Percentiles rank a stretch among this genome's conserved stretches.
These are phyloP conservation scores for Echinarachnius parma DNA, from an alignment of 53 echinoderm and acorn worm species.

Conservation along the genomic window DNA sequence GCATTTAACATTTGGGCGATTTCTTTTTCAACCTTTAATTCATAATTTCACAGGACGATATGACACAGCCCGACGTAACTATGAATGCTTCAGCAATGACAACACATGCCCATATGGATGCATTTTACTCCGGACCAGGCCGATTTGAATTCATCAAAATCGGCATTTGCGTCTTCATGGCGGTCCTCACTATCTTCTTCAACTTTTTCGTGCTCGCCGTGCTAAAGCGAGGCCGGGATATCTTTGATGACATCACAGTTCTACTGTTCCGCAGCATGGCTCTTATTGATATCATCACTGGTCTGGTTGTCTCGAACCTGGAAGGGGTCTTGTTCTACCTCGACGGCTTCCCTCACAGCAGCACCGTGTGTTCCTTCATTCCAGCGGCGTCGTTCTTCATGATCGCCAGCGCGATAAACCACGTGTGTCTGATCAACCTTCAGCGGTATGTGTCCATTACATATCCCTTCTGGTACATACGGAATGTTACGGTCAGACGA, in stretches of 20 bases:
- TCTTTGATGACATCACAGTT: slow-evolving; percentile 19
- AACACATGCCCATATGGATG: background rate
- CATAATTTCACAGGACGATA: background rate
- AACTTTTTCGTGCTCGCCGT: slow-evolving; percentile 16
- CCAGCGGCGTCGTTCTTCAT: background rate
- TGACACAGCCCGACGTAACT: background rate
- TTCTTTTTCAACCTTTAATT: too few relatives aligned
- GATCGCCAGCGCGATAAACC: background rate
- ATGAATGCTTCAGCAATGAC: background rate
- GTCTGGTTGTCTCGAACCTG: background rate
- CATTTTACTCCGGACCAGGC: background rate
- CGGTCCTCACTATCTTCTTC: background rate
- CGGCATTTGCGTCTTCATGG: background rate
- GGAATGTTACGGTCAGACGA: background rate
- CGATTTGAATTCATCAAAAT: background rate
- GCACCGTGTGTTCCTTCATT: slow-evolving; percentile 1
- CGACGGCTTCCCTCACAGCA: background rate
- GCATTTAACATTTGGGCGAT: too few relatives aligned
- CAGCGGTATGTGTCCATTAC: slow-evolving; percentile 6
- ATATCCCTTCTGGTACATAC: slow-evolving; percentile 11
- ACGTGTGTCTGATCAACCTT: slow-evolving; percentile 18
- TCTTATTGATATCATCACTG: slow-evolving; percentile 7
- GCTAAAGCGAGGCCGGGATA: slow-evolving; percentile 3
- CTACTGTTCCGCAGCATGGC: slow-evolving; percentile 21
- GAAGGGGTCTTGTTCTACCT: slow-evolving; percentile 3